Evolutionary conservation across 2,888 invertebrate species (phyloP), one percentile per base, ranked within the genome.

Genomic region (Cetonia aurata): DNA sequence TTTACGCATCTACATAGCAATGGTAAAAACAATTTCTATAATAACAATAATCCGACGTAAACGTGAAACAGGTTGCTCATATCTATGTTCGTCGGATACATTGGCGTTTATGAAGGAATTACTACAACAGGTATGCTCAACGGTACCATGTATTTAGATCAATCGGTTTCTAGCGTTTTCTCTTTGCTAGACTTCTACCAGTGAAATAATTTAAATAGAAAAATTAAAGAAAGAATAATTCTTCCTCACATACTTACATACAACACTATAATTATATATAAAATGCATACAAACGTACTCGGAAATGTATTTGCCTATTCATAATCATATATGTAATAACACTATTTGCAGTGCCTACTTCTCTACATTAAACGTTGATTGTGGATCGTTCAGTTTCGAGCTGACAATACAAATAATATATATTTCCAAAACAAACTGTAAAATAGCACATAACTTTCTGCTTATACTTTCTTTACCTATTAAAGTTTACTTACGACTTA

Each of bases 121-220:
- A 44, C 44, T 4, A 6, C 13, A 3, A 2, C 44, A 44, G 3
- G 6, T 44, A 44, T 3, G 6, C 44, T n/a, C 41, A 56, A 56
- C 41, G 33, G 17, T 13, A 37, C 41, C 15, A 37, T 6, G 15
- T 17, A 56, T 37, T 9, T 56, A 56, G 56, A 56, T 56, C 42
- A 56, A 13, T 56, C 56, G 15, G 37, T 56, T 37, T 56, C 56
- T 56, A 56, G 10, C n/a, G 41, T 56, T 56, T 56, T 41, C 41
- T 56, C 53, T 53, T 53, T 25, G 25, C 25, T 25, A 3, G 25
- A 3, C 25, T 25, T 25, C 25, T 4, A 25, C 25, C 25, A 25
- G 1, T 25, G 4, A 25, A 25, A 25, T 25, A 25, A 25, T 4
- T 25, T 25, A 25, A 25, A 25, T 31, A 33, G 50, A 6, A 50